Evolutionary conservation across 2,888 invertebrate species (phyloP).

Genomic region (Pachydiplax longipennis): DNA sequence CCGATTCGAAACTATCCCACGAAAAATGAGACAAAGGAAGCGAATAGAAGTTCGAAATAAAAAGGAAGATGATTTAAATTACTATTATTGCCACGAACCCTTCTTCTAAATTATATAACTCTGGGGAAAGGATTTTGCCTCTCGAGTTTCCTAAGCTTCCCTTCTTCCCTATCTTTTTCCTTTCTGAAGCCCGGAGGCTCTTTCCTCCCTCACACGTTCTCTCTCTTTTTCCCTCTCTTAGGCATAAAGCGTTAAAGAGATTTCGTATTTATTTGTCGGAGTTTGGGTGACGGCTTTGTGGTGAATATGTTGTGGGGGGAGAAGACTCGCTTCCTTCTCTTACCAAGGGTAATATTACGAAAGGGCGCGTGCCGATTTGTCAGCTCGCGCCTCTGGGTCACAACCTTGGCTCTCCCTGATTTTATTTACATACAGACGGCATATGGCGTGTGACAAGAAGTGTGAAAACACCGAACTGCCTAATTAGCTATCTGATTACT

Average conservation of each 20-base stretch:
- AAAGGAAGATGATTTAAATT: conserved; percentile 28
- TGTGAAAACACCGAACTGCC: too few relatives aligned
- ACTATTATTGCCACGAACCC: conserved; percentile 18
- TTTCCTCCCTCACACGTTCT: background rate
- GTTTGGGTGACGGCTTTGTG: background rate
- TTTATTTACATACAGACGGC: too few relatives aligned
- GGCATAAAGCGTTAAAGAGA: background rate
- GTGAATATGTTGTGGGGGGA: background rate
- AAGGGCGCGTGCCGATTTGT: too few relatives aligned
- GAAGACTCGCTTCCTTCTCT: background rate
- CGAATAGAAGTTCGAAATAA: background rate
- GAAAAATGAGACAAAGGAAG: background rate
- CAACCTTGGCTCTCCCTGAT: background rate
- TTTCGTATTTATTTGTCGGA: background rate
- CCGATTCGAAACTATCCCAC: background rate
- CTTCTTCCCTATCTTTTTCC: background rate
- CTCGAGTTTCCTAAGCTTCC: background rate
- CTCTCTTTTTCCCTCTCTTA: background rate
- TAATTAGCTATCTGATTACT: too few relatives aligned
- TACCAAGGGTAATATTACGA: too few relatives aligned
- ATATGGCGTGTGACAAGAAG: too few relatives aligned
- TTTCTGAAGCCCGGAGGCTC: background rate
- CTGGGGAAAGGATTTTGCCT: background rate
- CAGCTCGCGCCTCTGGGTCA: background rate
- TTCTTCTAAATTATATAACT: conserved; percentile 3